Evolutionary conservation across 2,113 vertebrate genomes (phyloP).

Genomic region (Cyanocitta stelleri): DNA sequence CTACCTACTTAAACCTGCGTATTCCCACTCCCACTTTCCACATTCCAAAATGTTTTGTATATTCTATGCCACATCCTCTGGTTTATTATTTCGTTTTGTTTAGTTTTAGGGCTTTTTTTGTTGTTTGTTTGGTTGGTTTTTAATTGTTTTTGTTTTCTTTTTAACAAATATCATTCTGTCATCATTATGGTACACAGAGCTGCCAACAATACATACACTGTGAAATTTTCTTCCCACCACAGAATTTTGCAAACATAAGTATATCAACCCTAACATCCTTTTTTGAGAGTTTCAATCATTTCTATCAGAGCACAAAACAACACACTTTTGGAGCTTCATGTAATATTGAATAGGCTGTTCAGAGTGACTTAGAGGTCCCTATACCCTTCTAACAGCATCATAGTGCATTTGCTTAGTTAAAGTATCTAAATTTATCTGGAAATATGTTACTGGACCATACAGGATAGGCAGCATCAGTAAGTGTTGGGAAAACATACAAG

Average conservation of each 20-base stretch:
- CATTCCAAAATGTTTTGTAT: neutral
- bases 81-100: neutral
- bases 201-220: rapidly evolving
- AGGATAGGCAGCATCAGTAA: neutral
- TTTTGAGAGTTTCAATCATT: neutral
- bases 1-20: neutral
- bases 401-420: neutral
- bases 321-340: neutral
- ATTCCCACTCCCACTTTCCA: neutral
- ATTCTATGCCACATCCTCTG: neutral
- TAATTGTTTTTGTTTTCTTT: neutral
- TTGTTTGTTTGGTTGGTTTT: no score
- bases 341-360: neutral
- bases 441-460: neutral
- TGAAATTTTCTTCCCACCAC: neutral
- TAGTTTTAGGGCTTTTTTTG: no score
- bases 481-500: neutral
- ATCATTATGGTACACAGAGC: neutral
- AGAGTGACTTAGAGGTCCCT: no score
- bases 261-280: neutral
- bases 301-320: rapidly evolving
- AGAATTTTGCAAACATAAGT: neutral
- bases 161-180: neutral
- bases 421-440: neutral
- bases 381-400: neutral